Conservation (phyloP, 2,113 vertebrate species). For the Hassar affinis region DNA sequence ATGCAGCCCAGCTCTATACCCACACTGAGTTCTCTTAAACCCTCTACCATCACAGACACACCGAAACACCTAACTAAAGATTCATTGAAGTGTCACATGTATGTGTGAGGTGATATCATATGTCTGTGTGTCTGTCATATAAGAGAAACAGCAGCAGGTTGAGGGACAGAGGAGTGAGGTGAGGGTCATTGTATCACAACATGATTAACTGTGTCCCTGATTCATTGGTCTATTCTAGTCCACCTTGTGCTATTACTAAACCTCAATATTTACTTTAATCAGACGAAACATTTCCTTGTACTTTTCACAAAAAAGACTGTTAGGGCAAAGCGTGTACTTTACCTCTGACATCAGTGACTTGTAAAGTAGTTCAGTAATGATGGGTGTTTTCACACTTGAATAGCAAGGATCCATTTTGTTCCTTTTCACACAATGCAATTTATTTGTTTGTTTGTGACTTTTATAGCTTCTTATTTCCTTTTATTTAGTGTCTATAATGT, state of each 20-base stretch:
- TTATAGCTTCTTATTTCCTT: background rate
- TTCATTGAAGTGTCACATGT: constrained; percentile 49
- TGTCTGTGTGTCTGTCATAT: constrained; percentile 37
- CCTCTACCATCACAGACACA: constrained; percentile 37
- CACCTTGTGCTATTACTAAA: constrained; percentile 58
- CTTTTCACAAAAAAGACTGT: background rate
- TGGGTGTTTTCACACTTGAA: constrained; percentile 12
- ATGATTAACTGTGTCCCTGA: constrained; percentile 53
- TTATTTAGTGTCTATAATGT: background rate
- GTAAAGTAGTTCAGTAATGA: background rate
- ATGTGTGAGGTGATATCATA: constrained; percentile 39
- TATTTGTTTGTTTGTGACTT: too few relatives aligned
- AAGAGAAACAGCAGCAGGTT: background rate
- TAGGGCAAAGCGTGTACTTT: background rate
- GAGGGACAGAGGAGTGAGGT: background rate
- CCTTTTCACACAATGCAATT: background rate
- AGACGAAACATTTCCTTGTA: constrained; percentile 28
- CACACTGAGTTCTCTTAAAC: constrained; percentile 42
- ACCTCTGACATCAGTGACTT: background rate
- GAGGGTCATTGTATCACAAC: constrained; percentile 56
- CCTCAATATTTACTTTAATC: background rate
- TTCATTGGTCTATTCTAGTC: constrained; percentile 65
- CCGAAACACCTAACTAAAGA: constrained; percentile 32
- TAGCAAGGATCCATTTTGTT: background rate
- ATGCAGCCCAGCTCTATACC: constrained; percentile 46